phyloP scores from a whole-genome alignment of 2,797 vertebrate genomes.

The Lithobates sylvaticus region DNA sequence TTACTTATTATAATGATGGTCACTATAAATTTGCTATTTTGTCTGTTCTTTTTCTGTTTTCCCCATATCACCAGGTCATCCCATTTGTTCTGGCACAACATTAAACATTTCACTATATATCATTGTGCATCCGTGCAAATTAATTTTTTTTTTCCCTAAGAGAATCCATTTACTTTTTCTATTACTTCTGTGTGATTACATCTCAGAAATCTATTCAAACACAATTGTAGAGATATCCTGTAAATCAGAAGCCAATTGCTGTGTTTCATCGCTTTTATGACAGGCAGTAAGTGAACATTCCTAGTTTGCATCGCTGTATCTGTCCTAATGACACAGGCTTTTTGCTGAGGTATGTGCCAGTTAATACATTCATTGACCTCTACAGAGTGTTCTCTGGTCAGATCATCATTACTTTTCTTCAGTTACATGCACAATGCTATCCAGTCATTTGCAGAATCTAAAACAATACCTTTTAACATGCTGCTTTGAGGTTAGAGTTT shows the following conservation, averaged over 20 bases:
- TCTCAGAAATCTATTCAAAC: constrained; percentile 34
- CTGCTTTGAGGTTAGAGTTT: constrained; percentile 51
- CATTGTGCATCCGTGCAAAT: not conserved
- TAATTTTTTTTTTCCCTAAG: constrained; percentile 31
- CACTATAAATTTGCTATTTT: not conserved
- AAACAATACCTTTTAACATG: constrained; percentile 49
- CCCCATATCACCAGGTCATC: not conserved
- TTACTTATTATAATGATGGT: not conserved
- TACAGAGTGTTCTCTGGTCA: constrained; percentile 43
- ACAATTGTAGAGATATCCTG: constrained; percentile 18
- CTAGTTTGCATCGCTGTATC: constrained; percentile 57
- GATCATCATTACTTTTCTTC: constrained; percentile 51
- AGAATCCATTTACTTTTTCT: constrained; percentile 50
- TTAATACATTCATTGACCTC: constrained; percentile 58
- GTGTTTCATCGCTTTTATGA: constrained; percentile 46
- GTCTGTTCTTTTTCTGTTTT: not conserved
- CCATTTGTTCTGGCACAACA: not conserved
- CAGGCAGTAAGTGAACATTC: constrained; percentile 50
- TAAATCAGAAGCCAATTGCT: constrained; percentile 61
- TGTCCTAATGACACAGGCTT: constrained; percentile 63
- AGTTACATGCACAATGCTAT: constrained; percentile 25
- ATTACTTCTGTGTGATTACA: constrained; percentile 25
- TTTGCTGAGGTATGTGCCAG: constrained; percentile 26
- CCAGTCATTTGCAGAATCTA: constrained; percentile 36
- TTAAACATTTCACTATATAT: not conserved